Evolutionary conservation across 2,113 vertebrate species (phyloP).

Genomic region (Monopterus albus): DNA sequence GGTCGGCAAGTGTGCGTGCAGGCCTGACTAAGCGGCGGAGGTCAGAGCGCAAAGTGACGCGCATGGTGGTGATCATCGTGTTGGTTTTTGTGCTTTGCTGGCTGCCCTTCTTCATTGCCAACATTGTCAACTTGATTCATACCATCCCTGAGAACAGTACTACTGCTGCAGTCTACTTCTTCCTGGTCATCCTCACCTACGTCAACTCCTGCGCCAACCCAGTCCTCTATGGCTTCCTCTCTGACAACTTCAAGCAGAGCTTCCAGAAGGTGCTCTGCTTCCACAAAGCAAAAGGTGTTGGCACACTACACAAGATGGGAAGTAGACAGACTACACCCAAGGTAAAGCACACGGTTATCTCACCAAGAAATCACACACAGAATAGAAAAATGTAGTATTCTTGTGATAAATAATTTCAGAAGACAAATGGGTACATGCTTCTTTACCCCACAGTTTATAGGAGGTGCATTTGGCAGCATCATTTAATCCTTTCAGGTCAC

Average conservation of each 20-base stretch:
- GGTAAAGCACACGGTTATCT: slow-evolving; percentile 72
- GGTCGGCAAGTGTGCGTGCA: slow-evolving; percentile 83
- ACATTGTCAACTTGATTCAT: slow-evolving; percentile 89
- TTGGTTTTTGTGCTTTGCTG: slow-evolving; percentile 92
- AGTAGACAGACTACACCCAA: not conserved
- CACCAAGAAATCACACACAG: slow-evolving; percentile 74
- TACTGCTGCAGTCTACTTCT: slow-evolving; percentile 82
- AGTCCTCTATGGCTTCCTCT: slow-evolving; percentile 91
- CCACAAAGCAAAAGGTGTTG: slow-evolving; percentile 56
- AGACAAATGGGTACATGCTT: too few species aligned
- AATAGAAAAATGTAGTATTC: too few species aligned
- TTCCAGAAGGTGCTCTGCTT: slow-evolving; percentile 90
- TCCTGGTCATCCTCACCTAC: slow-evolving; percentile 89
- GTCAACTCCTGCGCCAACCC: slow-evolving; percentile 96
- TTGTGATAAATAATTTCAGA: too few species aligned
- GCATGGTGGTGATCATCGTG: slow-evolving; percentile 95
- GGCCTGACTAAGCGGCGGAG: slow-evolving; percentile 85
- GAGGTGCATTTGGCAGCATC: too few species aligned
- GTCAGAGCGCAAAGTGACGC: slow-evolving; percentile 90
- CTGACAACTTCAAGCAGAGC: slow-evolving; percentile 92
- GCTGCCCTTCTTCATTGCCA: slow-evolving; percentile 91
- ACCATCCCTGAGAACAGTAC: slow-evolving; percentile 85
- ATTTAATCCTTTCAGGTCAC: too few species aligned
- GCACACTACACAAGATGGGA: slow-evolving; percentile 35
- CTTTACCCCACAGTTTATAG: too few species aligned